A percentile compares a stretch with the other conserved stretches of the same genome.
Evolutionary conservation across 2,113 vertebrate species (phyloP).

Genomic region (Amblyornis subalaris): DNA sequence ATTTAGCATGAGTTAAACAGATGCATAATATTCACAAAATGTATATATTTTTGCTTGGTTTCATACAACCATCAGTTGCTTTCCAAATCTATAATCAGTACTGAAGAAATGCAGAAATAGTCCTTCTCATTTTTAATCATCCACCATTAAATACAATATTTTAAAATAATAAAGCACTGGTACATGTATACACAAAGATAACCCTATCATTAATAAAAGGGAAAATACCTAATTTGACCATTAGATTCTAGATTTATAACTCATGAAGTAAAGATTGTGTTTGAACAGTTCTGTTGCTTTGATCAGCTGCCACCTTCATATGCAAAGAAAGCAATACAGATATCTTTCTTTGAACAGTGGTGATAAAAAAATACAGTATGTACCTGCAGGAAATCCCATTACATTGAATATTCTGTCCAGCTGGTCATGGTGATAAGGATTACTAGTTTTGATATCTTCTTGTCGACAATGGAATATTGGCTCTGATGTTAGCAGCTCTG

Average conservation of each 20-base stretch:
- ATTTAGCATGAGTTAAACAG: neutral
- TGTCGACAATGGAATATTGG: conserved; percentile 99
- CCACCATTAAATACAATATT: neutral
- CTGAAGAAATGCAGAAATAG: neutral
- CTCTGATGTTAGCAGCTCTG: conserved; percentile 98
- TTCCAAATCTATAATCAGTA: neutral
- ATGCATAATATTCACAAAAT: neutral
- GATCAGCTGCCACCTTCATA: conserved; percentile 44
- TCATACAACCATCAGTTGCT: neutral
- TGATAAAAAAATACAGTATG: conserved; percentile 50
- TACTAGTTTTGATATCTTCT: conserved; percentile 99
- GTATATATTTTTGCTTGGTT: neutral
- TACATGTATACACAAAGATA: neutral
- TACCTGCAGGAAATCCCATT: conserved; percentile 99
- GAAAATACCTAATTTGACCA: neutral
- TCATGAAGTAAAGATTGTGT: neutral
- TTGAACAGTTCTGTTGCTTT: conserved; percentile 37
- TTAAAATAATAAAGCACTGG: neutral
- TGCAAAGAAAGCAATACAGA: conserved; percentile 22
- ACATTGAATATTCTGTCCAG: conserved; percentile 99
- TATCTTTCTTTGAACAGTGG: conserved; percentile 59
- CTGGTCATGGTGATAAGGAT: conserved; percentile 99
- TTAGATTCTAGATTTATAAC: neutral
- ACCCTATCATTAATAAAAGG: neutral
- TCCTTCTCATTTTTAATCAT: neutral